These are phyloP conservation scores for Geotrypetes seraphini DNA, from an alignment of 2,797 vertebrate genomes.

Conservation along the genomic window DNA sequence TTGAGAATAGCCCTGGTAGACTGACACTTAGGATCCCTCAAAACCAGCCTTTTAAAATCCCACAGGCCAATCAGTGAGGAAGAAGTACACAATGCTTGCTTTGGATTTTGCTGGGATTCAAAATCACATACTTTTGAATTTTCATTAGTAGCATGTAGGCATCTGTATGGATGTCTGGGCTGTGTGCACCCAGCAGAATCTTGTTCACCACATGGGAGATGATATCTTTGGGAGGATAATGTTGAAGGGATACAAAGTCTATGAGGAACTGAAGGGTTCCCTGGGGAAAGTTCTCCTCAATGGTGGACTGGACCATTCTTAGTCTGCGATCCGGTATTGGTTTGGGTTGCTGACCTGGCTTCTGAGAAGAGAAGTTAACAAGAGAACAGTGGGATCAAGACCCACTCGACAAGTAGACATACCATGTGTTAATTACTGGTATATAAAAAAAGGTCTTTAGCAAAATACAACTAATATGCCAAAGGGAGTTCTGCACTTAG, in stretches of 20 bases:
- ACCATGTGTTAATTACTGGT: no score
- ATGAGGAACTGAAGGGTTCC: slow-evolving; percentile 80
- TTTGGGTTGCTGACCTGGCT: slow-evolving; percentile 29
- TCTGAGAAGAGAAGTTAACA: slow-evolving; percentile 29
- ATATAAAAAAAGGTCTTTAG: no score
- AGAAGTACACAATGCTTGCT: no score
- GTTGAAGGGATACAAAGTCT: slow-evolving; percentile 69
- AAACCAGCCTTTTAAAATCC: no score
- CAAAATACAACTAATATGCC: no score
- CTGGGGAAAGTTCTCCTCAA: slow-evolving; percentile 74
- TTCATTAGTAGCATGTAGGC: slow-evolving; percentile 82
- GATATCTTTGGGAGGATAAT: slow-evolving; percentile 68
- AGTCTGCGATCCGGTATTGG: slow-evolving; percentile 67
- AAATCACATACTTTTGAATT: slow-evolving; percentile 78
- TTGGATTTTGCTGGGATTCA: not conserved
- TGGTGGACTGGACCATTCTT: slow-evolving; percentile 71
- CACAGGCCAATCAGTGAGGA: no score
- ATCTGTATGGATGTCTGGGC: slow-evolving; percentile 54
- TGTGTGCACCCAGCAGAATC: slow-evolving; percentile 62
- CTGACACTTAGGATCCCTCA: no score
- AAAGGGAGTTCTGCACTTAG: no score
- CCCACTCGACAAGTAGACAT: no score
- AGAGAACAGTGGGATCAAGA: no score
- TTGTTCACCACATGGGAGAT: slow-evolving; percentile 62
- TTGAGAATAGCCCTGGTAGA: no score